phyloP scores from a whole-genome alignment of 2,797 vertebrate species.

The Liasis olivaceus region DNA sequence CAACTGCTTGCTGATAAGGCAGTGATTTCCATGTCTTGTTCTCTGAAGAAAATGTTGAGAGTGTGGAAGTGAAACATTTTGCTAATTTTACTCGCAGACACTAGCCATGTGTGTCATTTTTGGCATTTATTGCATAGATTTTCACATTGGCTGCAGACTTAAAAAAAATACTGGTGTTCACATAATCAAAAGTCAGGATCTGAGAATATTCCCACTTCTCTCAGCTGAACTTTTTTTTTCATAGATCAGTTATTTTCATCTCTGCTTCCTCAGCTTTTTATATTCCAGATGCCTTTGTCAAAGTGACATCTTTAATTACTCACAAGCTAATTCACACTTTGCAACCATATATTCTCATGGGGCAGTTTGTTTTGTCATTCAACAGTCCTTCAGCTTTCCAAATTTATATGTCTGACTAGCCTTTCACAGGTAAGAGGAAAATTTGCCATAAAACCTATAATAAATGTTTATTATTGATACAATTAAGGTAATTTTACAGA shows the following conservation, averaged over 20 bases:
- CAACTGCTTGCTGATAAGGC: neutral
- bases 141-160: neutral
- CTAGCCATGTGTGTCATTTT: neutral
- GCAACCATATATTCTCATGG: neutral
- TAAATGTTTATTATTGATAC: neutral
- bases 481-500: constrained; percentile 10
- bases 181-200: neutral
- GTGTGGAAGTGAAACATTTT: neutral
- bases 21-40: neutral
- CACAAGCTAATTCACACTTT: neutral
- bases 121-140: neutral
- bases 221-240: neutral
- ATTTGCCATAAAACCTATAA: neutral
- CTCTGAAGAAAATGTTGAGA: neutral
- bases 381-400: neutral
- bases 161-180: neutral
- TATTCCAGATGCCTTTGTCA: neutral
- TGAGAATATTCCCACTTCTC: too few species aligned
- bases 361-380: neutral
- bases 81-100: neutral
- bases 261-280: neutral
- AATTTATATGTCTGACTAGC: neutral
- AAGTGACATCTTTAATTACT: neutral
- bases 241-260: neutral
- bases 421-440: neutral